Conservation (phyloP, 2,888 invertebrate genomes). For the Drosophila lutescens region DNA sequence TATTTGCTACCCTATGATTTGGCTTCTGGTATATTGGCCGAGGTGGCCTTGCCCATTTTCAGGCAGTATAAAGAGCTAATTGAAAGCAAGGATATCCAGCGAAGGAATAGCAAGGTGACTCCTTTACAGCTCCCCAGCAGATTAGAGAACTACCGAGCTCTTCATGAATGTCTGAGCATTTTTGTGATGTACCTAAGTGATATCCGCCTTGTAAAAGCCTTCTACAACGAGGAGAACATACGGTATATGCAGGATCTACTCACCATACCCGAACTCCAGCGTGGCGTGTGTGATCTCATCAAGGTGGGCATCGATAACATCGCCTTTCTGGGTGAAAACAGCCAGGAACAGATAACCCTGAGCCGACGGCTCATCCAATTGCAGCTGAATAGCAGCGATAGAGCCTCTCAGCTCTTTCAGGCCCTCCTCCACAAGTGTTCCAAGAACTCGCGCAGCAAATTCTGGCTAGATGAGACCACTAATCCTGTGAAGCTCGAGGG, state of each 20-base stretch:
- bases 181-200: slow-evolving; percentile 83
- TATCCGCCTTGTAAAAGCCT: slow-evolving; percentile 81
- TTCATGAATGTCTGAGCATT: slow-evolving; percentile 82
- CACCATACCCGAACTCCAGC: slow-evolving; percentile 77
- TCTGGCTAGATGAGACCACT: slow-evolving; percentile 64
- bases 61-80: slow-evolving; percentile 70
- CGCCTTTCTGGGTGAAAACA: slow-evolving; percentile 81
- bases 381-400: slow-evolving; percentile 78
- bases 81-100: slow-evolving; percentile 7
- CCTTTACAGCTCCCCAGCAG: slow-evolving; percentile 34
- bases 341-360: slow-evolving; percentile 73
- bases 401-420: slow-evolving; percentile 76
- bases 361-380: slow-evolving; percentile 80
- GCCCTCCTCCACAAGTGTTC: slow-evolving; percentile 60
- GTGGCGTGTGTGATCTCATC: slow-evolving; percentile 82
- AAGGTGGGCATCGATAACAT: slow-evolving; percentile 83
- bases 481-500: slow-evolving; percentile 39
- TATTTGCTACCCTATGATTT: slow-evolving; percentile 78
- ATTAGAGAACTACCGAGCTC: slow-evolving; percentile 53
- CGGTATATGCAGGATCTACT: slow-evolving; percentile 81
- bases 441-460: slow-evolving; percentile 40
- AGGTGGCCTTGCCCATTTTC: slow-evolving; percentile 83
- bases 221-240: slow-evolving; percentile 83
- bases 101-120: slow-evolving; percentile 26
- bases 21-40: slow-evolving; percentile 80